Conservation (phyloP, 2,113 vertebrate genomes). For the Piaya cayana region DNA sequence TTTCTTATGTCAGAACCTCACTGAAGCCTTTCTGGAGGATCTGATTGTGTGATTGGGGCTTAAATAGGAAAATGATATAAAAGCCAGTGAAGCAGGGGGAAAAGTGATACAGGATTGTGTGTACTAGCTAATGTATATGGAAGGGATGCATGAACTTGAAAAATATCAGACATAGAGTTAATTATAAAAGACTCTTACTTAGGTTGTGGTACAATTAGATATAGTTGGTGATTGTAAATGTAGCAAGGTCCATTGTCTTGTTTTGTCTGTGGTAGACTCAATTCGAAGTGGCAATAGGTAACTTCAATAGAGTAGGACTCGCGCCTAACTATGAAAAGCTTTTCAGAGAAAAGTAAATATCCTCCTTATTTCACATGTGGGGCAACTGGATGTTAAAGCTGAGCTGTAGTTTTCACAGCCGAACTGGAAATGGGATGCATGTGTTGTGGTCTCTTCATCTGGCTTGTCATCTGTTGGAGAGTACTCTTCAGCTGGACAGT, state of each 20-base stretch:
- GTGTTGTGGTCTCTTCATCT: neutral
- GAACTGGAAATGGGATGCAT: neutral
- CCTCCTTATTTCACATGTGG: neutral
- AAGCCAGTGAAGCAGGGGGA: neutral
- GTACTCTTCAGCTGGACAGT: accelerated
- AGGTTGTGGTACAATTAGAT: neutral
- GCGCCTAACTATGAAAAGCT: neutral
- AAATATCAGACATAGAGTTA: neutral
- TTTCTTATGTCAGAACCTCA: neutral
- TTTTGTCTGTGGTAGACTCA: neutral
- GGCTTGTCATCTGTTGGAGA: neutral
- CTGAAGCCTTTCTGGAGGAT: neutral
- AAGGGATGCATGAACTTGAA: neutral
- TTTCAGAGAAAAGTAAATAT: neutral
- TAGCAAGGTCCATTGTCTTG: neutral
- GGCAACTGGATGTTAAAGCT: neutral
- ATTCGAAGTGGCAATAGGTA: neutral
- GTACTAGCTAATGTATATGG: neutral
- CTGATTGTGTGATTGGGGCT: neutral
- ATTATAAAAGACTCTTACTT: neutral
- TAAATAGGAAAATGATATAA: neutral
- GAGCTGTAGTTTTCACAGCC: neutral
- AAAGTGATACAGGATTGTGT: neutral
- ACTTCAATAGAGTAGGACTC: neutral
- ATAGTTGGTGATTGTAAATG: neutral